These are phyloP conservation scores for Patella ulyssiponensis DNA, from an alignment of 2,888 invertebrate species.

Conservation along the genomic window DNA sequence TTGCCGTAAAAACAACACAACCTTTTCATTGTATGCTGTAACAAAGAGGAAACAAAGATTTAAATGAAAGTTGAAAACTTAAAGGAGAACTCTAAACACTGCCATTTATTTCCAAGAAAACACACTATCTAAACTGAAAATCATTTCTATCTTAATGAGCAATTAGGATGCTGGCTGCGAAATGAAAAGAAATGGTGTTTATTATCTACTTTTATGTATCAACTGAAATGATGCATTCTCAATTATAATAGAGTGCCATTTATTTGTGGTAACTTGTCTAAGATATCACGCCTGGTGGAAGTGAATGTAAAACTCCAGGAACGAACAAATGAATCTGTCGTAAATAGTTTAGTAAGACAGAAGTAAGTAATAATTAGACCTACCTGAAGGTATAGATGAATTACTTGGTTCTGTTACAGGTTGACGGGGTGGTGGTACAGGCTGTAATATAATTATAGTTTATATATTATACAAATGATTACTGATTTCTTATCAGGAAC, in stretches of 20 bases:
- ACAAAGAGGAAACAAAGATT: constrained; percentile 17
- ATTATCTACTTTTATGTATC: too few relatives aligned
- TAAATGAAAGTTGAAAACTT: background rate
- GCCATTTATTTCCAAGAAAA: background rate
- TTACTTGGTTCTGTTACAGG: constrained; percentile 44
- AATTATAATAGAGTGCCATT: too few relatives aligned
- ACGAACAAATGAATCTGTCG: too few relatives aligned
- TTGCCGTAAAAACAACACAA: constrained; percentile 94
- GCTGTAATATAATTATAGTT: constrained; percentile 43
- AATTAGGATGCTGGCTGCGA: too few relatives aligned
- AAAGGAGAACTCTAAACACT: background rate
- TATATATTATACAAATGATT: background rate
- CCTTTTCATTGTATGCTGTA: constrained; percentile 88
- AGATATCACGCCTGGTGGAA: too few relatives aligned
- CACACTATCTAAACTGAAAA: background rate
- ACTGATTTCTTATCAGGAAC: background rate
- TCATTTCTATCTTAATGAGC: too few relatives aligned
- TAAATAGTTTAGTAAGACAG: too few relatives aligned
- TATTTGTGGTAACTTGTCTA: too few relatives aligned
- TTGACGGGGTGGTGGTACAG: constrained; percentile 56
- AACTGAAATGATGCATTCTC: too few relatives aligned
- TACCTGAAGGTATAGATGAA: constrained; percentile 46
- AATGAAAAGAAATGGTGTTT: too few relatives aligned
- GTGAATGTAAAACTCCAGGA: too few relatives aligned
- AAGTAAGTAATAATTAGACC: background rate